Evolutionary conservation across 53 echinoderm and acorn worm genomes (phyloP).

Genomic region (Pentamera pediparva): DNA sequence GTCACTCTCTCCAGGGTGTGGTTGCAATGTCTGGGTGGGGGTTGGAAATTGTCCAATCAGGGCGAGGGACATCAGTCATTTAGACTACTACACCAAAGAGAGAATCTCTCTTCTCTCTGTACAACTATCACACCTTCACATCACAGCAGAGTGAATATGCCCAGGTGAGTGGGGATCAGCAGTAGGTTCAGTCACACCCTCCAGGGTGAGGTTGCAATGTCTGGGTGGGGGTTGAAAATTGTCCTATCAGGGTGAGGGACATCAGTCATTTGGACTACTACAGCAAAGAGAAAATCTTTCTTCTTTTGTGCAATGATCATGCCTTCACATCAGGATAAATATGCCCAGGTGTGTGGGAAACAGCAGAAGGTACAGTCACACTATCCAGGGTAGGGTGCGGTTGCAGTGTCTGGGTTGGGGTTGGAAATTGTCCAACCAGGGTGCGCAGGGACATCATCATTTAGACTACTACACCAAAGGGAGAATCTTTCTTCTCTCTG

Average conservation of each 20-base stretch:
- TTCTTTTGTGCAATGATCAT: constrained; percentile 77
- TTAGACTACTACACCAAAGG: constrained; percentile 94
- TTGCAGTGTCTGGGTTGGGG: too few species aligned
- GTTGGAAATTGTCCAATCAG: constrained; percentile 59
- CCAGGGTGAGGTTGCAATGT: too few species aligned
- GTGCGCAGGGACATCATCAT: constrained; percentile 68
- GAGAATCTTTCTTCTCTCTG: constrained; percentile 64
- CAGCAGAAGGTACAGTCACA: too few species aligned
- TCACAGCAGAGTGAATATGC: constrained; percentile 90
- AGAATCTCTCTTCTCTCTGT: constrained; percentile 71
- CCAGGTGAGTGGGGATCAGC: constrained; percentile 84
- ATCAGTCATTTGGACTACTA: constrained; percentile 89
- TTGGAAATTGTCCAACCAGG: constrained; percentile 55
- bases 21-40: too few species aligned
- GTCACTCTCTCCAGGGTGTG: too few species aligned
- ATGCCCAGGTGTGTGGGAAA: constrained; percentile 93
- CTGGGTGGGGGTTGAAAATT: constrained; percentile 54
- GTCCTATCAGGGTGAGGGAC: constrained; percentile 60
- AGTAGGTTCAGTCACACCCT: too few species aligned
- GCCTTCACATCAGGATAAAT: constrained; percentile 86
- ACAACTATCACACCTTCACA: constrained; percentile 77
- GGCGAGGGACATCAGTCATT: constrained; percentile 72
- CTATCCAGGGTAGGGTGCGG: too few species aligned
- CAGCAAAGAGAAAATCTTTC: constrained; percentile 78
- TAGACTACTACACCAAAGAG: constrained; percentile 91